phyloP scores from a whole-genome alignment of 2,888 invertebrate genomes.

The Meteorus cinctellus region DNA sequence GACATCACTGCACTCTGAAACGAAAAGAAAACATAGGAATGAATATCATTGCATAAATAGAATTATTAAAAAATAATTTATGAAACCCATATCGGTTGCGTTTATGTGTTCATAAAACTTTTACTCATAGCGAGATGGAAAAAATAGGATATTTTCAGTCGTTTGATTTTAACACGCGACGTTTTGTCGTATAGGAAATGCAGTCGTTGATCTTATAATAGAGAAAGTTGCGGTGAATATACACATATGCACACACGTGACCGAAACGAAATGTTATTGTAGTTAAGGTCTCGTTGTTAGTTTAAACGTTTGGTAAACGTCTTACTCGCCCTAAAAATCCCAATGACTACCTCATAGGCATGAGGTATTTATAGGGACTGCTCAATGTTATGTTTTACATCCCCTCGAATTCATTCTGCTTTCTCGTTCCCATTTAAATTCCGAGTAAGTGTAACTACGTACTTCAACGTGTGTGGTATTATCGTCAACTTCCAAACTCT shows the following conservation, averaged over 20 bases:
- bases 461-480: conserved; percentile 20
- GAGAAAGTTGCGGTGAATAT: conserved; percentile 45
- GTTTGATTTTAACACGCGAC: neutral
- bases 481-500: neutral
- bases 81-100: neutral
- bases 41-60: conserved; percentile 12
- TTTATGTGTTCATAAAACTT: neutral
- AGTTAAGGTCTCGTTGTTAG: conserved; percentile 66
- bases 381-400: conserved; percentile 28
- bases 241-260: conserved; percentile 69
- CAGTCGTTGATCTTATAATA: conserved; percentile 44
- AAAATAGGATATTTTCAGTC: conserved; percentile 3
- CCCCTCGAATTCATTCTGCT: neutral
- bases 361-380: conserved; percentile 67
- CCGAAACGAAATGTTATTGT: conserved; percentile 72
- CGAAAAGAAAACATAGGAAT: conserved; percentile 43
- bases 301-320: conserved; percentile 70
- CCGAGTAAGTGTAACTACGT: neutral
- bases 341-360: conserved; percentile 39
- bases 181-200: conserved; percentile 1
- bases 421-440: neutral
- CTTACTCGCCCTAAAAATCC: conserved; percentile 32
- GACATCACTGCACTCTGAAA: conserved; percentile 68
- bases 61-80: neutral
- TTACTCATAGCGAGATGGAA: neutral